Evolutionary conservation across 2,888 invertebrate genomes (phyloP), one percentile per base, ranked within the genome.

Genomic region (Crossocerus cetratus): DNA sequence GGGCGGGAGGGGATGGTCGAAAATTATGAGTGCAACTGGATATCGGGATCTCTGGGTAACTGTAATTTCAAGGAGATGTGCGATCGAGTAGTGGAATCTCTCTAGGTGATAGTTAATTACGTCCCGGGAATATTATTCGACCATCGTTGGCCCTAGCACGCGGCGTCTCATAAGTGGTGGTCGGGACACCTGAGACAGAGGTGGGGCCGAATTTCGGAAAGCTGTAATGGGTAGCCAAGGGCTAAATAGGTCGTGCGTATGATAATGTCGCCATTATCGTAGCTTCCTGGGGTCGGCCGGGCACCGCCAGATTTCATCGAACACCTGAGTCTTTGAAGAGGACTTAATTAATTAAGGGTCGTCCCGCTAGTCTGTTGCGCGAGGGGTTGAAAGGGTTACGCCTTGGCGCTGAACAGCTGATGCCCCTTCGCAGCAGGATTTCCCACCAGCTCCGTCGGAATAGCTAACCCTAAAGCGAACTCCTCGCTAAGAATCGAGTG

Each of bases 221-320:
- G 74, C 77, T 72, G 78, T 80, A 82, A 80, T 76, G 74, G 32
- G 65, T 75, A 76, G 78, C 66, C 77, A 76, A 63, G 76, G 81
- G 78, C 81, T 87, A 89, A 90, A 86, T 89, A 88, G 89, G 88
- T 90, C 90, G 88, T 90, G 89, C 86, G 87, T 89, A 90, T 90
- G 90, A 89, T 90, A 90, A 90, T 89, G 86, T 78, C 68, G 74
- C 86, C 86, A 89, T 90, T 89, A 90, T 89, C 87, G 87, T 85
- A 75, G 80, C 83, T 72, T 81, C 77, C 80, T 63, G 69, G 77
- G 78, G 77, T 80, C 77, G 77, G 55, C 71, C 74, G 80, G 82
- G 79, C 84, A 81, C 83, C 84, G 83, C 83, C 85, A 87, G 87
- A 88, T 89, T 89, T 86, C 80, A 80, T 77, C 78, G 83, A 83